Base-by-base conservation (phyloP, 1,140 invertebrate species). In the Acromyrmex charruanus region DNA sequence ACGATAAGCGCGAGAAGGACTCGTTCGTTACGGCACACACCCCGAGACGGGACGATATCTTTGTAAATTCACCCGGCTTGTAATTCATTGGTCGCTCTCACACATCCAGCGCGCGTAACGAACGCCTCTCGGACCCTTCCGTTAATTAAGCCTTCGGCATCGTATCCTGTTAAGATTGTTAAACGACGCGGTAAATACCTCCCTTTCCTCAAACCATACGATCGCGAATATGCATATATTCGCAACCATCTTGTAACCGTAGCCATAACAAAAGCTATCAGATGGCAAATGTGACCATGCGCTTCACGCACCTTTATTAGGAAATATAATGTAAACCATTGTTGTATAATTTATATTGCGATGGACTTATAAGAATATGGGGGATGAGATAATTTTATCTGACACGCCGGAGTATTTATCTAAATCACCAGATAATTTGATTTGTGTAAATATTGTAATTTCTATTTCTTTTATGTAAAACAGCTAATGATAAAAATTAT, bases 1-100 rank as follows among this genome's bases (percentile, higher is more conserved):
- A 39, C 68, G 58, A 51, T 21, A 25, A 31, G 44, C 25, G 49
- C 68, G 61, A 82, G 68, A 88, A 53, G 39, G 28, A 4, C 65
- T 51, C 51, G 69, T 55, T 55, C 65, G 82, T 86, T 25, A 74
- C 63, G 63, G 55, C 31, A 59, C n/a, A 53, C 58, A 79, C 44
- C n/a, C 10, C n/a, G 0, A 66, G 53, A 39, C 35, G 12, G 53
- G 9, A 49, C 35, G 63, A 87, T 75, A 66, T 18, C 74, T 77
- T 88, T 61, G 86, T 53, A 66, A 84, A 88, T 88, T 84, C 81
- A 61, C 44, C 53, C 86, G 59, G 18, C 55, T 55, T 69, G 85
- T 75, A 65, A 59, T 59, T 81, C 39, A 59, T 63, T 44, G 59
- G n/a, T 72, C 61, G 28, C 77, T 80, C 77, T 69, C 44, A 16